These are phyloP conservation scores for Hiodon tergisus DNA, from an alignment of 2,113 vertebrate genomes.

Conservation along the genomic window DNA sequence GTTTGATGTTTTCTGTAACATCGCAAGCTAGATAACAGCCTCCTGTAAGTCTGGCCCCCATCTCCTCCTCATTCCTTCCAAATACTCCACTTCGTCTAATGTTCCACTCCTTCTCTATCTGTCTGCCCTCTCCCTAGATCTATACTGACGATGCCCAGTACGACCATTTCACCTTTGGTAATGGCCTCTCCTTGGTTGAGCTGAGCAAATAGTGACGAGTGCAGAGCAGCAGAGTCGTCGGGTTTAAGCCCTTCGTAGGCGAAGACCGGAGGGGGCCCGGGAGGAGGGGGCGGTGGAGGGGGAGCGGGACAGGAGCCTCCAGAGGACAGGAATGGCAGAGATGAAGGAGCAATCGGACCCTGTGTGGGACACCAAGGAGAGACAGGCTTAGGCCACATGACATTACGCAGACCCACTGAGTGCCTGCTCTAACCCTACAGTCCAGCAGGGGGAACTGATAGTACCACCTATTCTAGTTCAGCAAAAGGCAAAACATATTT, in stretches of 20 bases:
- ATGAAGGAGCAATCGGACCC: slow-evolving; percentile 75
- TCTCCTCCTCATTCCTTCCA: not conserved
- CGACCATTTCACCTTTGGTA: slow-evolving; percentile 73
- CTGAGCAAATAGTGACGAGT: slow-evolving; percentile 82
- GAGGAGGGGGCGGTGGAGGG: slow-evolving; percentile 70
- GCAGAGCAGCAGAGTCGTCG: slow-evolving; percentile 53
- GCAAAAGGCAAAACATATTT: not conserved
- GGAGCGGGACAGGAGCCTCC: slow-evolving; percentile 58
- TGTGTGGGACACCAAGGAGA: slow-evolving; percentile 40
- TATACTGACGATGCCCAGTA: not conserved
- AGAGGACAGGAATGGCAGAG: slow-evolving; percentile 46
- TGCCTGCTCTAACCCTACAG: not conserved
- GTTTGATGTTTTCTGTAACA: no score
- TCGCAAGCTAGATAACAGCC: no score
- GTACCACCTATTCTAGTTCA: no score
- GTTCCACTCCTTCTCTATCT: not conserved
- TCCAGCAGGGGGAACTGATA: not conserved
- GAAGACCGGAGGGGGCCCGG: slow-evolving; percentile 66
- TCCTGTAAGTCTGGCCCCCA: not conserved
- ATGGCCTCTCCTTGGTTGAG: slow-evolving; percentile 92
- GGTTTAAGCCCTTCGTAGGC: slow-evolving; percentile 47
- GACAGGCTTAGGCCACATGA: no score
- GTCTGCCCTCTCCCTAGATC: not conserved
- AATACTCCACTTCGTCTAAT: no score
- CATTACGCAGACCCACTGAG: no score